Base-by-base conservation (phyloP, 2,888 invertebrate genomes). In the Ophraella communa region DNA sequence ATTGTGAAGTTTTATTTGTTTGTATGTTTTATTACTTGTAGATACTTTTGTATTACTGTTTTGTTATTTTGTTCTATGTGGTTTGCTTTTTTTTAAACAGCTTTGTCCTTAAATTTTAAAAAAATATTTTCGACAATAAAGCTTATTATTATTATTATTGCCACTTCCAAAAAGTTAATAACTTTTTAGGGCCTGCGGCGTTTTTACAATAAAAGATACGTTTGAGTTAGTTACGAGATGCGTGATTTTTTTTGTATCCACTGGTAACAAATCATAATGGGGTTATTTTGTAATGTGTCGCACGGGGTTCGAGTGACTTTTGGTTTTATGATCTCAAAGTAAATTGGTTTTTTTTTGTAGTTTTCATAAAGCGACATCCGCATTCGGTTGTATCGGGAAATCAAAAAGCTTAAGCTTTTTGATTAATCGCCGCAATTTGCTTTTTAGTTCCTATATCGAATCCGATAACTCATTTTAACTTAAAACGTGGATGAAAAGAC, bases 361-460 rank as follows among this genome's bases (percentile, higher is more conserved):
- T 49, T 49, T 45, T 45, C 21, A 45, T 21, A 21, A 20, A 49
- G n/a, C 24, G 23, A 49, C 23, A 23, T 24, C 7, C 49, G 27
- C 49, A 24, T 49, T 49, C 24, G 14, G 24, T 49, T 49, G 27
- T 49, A 45, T 45, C 24, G 39, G 39, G 7, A 39, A 14, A 39
- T 17, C 3, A 27, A 49, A 52, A n/a, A 52, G 35, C 14, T 35
- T 21, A 54, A 54, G n/a, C 35, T 21, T 35, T 54, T 23, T 54
- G 53, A 54, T 54, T 35, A 45, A 45, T 56, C 27, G 45, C 14
- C 27, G 56, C 33, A 56, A 45, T 45, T 56, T 45, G 54, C 23
- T 45, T 27, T 30, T 45, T 54, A 24, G 35, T 21, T 35, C 18
- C 56, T 20, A 56, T 56, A 56, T 56, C 56, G 56, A 44, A 45